Evolutionary conservation across 2,797 vertebrate genomes (phyloP).

Genomic region (Anguilla megastoma): DNA sequence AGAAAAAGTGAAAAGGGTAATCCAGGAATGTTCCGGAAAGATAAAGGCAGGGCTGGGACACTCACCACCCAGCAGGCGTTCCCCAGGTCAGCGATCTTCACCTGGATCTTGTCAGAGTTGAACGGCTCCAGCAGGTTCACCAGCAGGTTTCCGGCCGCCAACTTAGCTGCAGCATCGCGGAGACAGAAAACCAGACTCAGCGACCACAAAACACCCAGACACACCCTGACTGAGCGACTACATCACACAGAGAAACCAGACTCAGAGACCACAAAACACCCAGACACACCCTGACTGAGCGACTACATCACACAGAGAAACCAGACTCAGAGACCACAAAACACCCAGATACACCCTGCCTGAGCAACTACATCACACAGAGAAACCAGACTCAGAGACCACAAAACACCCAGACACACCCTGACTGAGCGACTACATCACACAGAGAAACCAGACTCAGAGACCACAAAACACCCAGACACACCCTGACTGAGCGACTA

Average conservation of each 20-base stretch:
- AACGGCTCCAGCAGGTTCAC: conserved; percentile 91
- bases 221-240: neutral
- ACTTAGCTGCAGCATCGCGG: conserved; percentile 66
- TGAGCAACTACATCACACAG: neutral
- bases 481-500: neutral
- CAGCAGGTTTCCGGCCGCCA: conserved; percentile 79
- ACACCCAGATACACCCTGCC: neutral
- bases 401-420: neutral
- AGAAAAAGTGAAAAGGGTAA: neutral
- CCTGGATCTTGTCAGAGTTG: conserved; percentile 91
- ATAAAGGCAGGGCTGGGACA: conserved; percentile 33
- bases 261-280: conserved; percentile 19
- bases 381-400: conserved; percentile 15
- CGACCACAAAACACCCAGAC: neutral
- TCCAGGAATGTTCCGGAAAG: neutral
- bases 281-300: neutral
- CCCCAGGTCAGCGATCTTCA: conserved; percentile 97
- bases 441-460: neutral
- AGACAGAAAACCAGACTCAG: conserved; percentile 35
- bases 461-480: neutral
- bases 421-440: conserved; percentile 7
- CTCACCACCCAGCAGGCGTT: conserved; percentile 99
- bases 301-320: neutral
- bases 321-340: conserved; percentile 15
- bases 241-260: neutral